phyloP scores from a whole-genome alignment of 2,888 invertebrate species.

The Sarcophaga caerulescens region DNA sequence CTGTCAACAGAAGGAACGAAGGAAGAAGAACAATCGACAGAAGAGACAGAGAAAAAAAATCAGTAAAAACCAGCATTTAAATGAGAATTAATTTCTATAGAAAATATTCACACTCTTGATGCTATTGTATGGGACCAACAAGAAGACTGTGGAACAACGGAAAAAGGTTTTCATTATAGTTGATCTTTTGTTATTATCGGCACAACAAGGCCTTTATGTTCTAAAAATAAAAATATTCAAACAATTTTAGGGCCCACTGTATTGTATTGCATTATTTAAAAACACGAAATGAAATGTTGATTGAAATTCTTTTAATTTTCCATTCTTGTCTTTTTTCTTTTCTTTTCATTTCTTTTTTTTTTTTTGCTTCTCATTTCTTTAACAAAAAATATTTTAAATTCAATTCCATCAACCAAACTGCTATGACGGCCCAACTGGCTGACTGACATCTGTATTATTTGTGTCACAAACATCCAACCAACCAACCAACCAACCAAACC shows the following conservation, averaged over 20 bases:
- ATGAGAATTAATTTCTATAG: conserved; percentile 46
- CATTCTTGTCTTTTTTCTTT: conserved; percentile 4
- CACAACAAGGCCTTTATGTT: no score
- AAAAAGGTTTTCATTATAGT: no score
- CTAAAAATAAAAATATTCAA: no score
- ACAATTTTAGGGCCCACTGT: no score
- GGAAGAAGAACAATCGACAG: conserved; percentile 25
- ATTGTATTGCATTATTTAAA: background rate
- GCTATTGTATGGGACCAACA: background rate
- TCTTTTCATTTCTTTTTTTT: no score
- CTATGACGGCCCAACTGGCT: background rate
- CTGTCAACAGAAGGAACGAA: conserved; percentile 23
- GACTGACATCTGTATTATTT: background rate
- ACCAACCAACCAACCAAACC: background rate
- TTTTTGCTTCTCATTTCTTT: conserved; percentile 19
- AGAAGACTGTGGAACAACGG: background rate
- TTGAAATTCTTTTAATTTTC: conserved; percentile 55
- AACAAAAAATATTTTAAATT: background rate
- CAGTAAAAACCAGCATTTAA: conserved; percentile 12
- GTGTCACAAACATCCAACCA: background rate
- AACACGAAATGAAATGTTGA: conserved; percentile 18
- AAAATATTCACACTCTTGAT: conserved; percentile 3
- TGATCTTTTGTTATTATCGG: no score
- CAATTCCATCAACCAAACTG: background rate
- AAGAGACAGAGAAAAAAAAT: background rate